Base-by-base conservation (phyloP, 2,888 invertebrate species). In the Xylota segnis region DNA sequence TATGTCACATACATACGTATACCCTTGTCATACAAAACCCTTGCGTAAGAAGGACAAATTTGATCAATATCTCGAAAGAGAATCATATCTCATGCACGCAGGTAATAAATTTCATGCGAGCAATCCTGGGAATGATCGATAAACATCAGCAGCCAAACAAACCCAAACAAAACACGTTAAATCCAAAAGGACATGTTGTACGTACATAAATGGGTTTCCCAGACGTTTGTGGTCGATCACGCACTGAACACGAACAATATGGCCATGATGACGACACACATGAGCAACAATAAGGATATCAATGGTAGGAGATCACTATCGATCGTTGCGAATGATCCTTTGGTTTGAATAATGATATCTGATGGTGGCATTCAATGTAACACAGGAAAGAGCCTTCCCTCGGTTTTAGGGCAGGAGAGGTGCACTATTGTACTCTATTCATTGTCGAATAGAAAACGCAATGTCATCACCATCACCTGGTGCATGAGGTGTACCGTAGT, bases 401-500 rank as follows among this genome's bases (percentile, higher is more conserved):
- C n/a, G 56, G 63, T 70, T 52, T 32, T 14, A 29, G 37, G 75
- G 14, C 29, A 10, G 23, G 27, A 32, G 40, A 63, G 43, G 81
- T 75, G 81, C 81, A 65, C 68, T 82, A 63, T 82, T 81, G 75
- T 79, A 32, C 3, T 52, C 47, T 18, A 23, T 47, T 47, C 18
- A 18, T 23, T 23, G 47, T 34, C 34, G 34, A 27, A 43, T 54
- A 14, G 54, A 61, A 61, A 70, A 56, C 9, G 58, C 65, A 71
- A 65, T 83, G 83, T 83, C 83, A 52, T 83, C 82, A 82, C 82
- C 76, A 43, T 82, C 83, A 83, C 83, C 83, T 83, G 83, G 83
- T 77, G 58, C 23, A 59, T 34, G 7, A 66, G 65, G 47, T 56
- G 58, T 63, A 50, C 54, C 29, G 63, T 14, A 23, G 27, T 65